phyloP scores from a whole-genome alignment of 2,797 vertebrate species.

The Momotus momota region DNA sequence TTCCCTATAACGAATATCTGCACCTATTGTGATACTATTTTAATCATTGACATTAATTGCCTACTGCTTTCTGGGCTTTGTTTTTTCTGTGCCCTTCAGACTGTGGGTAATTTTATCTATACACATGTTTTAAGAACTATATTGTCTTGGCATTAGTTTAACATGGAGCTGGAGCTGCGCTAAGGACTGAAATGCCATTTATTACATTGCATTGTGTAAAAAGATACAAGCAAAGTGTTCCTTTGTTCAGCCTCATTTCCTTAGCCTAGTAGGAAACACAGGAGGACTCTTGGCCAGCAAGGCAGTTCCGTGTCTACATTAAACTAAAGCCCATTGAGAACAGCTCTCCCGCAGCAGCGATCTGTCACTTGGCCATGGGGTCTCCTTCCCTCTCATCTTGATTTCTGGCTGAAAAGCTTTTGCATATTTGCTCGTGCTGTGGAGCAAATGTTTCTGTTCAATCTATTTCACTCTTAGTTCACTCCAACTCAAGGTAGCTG shows the following conservation, averaged over 20 bases:
- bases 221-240: neutral
- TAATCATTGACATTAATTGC: neutral
- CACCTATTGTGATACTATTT: neutral
- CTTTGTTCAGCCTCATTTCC: conserved; percentile 17
- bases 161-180: neutral
- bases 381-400: conserved; percentile 1
- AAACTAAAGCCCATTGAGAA: conserved; percentile 13
- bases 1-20: neutral
- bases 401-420: neutral
- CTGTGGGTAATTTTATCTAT: neutral
- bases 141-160: neutral
- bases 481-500: neutral
- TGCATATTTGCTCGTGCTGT: neutral
- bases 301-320: neutral
- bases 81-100: neutral
- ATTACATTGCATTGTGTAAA: neutral
- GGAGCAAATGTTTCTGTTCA: neutral
- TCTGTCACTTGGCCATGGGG: conserved; percentile 49
- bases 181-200: neutral
- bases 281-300: neutral
- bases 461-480: neutral
- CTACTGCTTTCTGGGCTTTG: neutral
- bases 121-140: neutral
- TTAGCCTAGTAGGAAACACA: neutral
- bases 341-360: neutral